phyloP scores from a whole-genome alignment of 92 coral and sea anemone genomes.

The Parazoanthus atlanticus region DNA sequence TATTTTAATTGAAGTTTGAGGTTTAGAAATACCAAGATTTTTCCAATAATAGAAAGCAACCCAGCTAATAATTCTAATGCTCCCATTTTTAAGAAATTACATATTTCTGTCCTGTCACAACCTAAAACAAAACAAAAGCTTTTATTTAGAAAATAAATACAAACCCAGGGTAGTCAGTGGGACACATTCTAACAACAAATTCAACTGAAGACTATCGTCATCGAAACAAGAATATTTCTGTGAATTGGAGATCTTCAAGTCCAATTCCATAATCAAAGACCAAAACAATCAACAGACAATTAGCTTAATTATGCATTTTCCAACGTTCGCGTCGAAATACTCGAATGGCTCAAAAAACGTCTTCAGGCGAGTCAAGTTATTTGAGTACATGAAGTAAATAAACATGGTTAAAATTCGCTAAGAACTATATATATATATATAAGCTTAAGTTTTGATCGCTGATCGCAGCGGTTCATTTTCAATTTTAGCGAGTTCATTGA shows the following conservation, averaged over 20 bases:
- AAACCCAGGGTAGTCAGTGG: background rate
- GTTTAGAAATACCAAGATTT: conserved; percentile 1
- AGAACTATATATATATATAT: background rate
- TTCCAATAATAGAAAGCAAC: conserved; percentile 15
- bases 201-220: conserved; percentile 26
- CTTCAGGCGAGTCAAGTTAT: conserved; percentile 17
- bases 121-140: background rate
- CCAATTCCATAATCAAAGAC: conserved; percentile 1
- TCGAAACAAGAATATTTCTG: conserved; percentile 27
- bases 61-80: conserved; percentile 12
- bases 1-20: conserved; percentile 15
- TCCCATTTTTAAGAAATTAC: background rate
- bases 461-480: background rate
- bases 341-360: background rate
- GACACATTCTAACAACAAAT: conserved; percentile 16
- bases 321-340: no score
- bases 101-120: background rate
- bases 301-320: background rate
- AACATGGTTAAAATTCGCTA: background rate
- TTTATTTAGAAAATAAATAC: background rate
- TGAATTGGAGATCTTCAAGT: conserved; percentile 24
- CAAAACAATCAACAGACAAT: background rate
- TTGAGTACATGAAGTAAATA: background rate
- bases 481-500: background rate
- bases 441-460: conserved; percentile 9